Conservation (phyloP, 1,140 invertebrate species). For the Chymomyza costata region DNA sequence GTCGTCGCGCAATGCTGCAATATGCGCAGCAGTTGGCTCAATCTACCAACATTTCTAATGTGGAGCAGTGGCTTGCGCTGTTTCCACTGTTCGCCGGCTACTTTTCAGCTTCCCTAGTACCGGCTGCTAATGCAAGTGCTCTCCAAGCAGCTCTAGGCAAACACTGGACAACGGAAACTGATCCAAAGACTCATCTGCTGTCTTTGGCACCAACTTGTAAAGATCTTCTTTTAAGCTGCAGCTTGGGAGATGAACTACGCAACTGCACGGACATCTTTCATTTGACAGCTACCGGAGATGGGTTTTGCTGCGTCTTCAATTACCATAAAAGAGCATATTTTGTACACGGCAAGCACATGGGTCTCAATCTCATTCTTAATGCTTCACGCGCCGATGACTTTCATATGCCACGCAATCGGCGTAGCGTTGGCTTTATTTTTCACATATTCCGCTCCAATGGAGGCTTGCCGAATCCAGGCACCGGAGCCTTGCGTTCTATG, state of each 20-base stretch:
- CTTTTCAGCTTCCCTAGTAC: conserved; percentile 17
- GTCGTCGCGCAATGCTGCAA: conserved; percentile 9
- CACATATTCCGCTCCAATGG: background rate
- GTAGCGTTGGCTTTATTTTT: conserved; percentile 18
- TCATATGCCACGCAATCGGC: conserved; percentile 3
- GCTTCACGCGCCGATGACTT: conserved; percentile 37
- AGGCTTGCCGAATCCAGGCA: too few relatives aligned
- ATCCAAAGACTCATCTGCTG: conserved; percentile 5
- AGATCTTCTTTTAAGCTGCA: conserved; percentile 27
- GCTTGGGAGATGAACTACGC: background rate
- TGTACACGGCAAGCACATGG: background rate
- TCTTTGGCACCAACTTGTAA: conserved; percentile 37
- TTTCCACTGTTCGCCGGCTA: conserved; percentile 21
- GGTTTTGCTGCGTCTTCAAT: conserved; percentile 34
- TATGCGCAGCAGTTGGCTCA: conserved; percentile 13
- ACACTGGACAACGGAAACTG: too few relatives aligned
- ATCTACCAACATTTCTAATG: background rate
- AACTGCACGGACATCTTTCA: conserved; percentile 41
- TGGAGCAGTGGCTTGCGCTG: conserved; percentile 17
- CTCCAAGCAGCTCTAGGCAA: conserved; percentile 8
- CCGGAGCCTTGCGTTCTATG: conserved; percentile 28
- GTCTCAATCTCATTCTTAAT: conserved; percentile 24
- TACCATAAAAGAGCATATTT: background rate
- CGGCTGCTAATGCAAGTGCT: background rate
- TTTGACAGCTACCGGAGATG: conserved; percentile 4